A percentile compares a stretch with the other conserved stretches of the same genome.
phyloP scores from a whole-genome alignment of 2,113 vertebrate species.

The Pardalotus punctatus region DNA sequence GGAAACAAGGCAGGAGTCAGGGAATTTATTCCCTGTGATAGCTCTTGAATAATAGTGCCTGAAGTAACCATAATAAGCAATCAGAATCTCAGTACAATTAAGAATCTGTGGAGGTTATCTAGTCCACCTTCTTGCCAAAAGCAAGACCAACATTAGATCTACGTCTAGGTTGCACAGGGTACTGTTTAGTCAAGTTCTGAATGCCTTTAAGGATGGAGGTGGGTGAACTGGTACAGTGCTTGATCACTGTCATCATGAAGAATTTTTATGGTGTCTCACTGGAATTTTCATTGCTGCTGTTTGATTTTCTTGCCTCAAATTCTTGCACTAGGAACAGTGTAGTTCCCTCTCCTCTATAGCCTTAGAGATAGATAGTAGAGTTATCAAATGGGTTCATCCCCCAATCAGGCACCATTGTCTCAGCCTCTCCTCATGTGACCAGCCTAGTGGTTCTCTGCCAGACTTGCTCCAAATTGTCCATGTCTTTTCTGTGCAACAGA shows the following conservation, averaged over 20 bases:
- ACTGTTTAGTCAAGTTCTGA: neutral
- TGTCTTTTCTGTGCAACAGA: neutral
- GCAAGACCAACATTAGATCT: neutral
- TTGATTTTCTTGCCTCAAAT: neutral
- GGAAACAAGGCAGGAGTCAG: neutral
- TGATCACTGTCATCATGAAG: neutral
- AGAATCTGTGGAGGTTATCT: neutral
- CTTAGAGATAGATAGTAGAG: neutral
- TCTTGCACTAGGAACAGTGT: neutral
- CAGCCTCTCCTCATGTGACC: neutral
- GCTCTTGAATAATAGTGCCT: neutral
- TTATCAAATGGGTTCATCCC: neutral
- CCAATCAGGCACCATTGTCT: rapidly evolving
- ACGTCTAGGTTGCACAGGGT: neutral
- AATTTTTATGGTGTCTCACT: neutral
- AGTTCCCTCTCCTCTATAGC: neutral
- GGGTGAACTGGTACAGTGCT: neutral
- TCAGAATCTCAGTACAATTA: neutral
- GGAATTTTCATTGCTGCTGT: neutral
- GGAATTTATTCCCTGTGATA: neutral
- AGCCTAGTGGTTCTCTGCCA: neutral
- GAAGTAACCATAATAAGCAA: neutral
- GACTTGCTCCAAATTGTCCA: neutral
- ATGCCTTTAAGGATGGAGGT: neutral
- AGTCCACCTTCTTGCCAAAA: neutral